Evolutionary conservation across 2,113 vertebrate genomes (phyloP), one percentile per base, ranked within the genome.

Genomic region (Morone chrysops): DNA sequence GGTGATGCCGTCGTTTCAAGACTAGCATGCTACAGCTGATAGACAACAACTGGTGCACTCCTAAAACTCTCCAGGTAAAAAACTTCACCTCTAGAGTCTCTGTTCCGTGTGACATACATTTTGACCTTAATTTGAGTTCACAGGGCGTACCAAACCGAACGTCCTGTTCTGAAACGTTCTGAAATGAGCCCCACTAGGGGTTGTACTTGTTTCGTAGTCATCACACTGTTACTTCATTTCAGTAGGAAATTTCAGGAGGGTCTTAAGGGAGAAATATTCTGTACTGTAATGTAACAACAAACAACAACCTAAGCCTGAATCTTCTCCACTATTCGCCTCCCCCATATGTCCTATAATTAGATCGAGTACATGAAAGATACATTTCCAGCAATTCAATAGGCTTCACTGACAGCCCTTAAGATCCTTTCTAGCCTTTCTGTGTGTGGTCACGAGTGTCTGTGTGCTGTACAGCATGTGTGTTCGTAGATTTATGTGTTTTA

Each of bases 311-410:
- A 43, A 18, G 66, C 22, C 56, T 74, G 41, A 60, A 51, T 69
- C 14, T 60, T 84, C 69, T 81, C 38, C 73, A 59, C 41, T 25
- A 56, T 73, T 65, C 36, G 3, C 85, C 85, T 82, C 85, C 87
- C 60, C 74, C 80, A 41, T 87, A 82, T 59, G 0, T 69, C 61
- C 85, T 88, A 89, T 80, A 80, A 81, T 84, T 87, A 90, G 85
- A 81, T 17, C 3, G 3, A 74, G 41, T 25, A 79, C 78, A 91
- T 77, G 63, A 87, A 88, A 90, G 80, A 80, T 57, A 68, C 60
- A 79, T 83, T 87, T 85, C 83, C 59, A 59, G 72, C 53, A 48
- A 57, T 83, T 75, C 73, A 81, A 57, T 54, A 71, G 71, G 31
- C 72, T 31, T 80, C 68, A 22, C 59, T 72, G 80, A 50, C 50